Percentiles rank a stretch among this genome's conserved stretches.
These are phyloP conservation scores for Ia io DNA, from an alignment of 2,113 vertebrate species.

Conservation along the genomic window DNA sequence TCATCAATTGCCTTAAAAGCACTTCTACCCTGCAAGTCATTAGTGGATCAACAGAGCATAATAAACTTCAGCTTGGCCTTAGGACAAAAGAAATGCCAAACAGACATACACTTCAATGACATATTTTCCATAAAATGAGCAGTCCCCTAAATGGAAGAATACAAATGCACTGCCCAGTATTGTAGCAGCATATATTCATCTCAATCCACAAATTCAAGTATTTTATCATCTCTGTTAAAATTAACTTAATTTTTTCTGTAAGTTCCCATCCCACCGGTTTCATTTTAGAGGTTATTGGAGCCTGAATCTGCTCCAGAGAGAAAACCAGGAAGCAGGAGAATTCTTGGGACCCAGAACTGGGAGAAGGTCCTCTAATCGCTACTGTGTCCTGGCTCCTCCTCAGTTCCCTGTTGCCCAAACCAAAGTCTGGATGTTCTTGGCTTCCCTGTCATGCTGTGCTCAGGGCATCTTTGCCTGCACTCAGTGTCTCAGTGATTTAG, in stretches of 20 bases:
- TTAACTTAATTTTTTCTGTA: background rate
- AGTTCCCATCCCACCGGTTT: background rate
- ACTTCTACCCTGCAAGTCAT: conserved; percentile 1
- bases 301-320: background rate
- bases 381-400: background rate
- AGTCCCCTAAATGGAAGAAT: background rate
- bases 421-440: background rate
- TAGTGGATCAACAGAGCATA: background rate
- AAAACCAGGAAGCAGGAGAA: background rate
- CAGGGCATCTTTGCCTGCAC: background rate
- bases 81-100: conserved; percentile 32
- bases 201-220: background rate
- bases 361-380: background rate
- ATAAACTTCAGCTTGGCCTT: conserved; percentile 8
- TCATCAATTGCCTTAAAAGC: conserved; percentile 20
- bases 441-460: too few relatives aligned
- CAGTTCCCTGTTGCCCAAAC: background rate
- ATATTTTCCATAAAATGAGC: background rate
- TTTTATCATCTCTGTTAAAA: conserved; percentile 23
- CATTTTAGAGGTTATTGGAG: background rate
- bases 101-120: background rate
- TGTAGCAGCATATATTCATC: background rate
- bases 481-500: background rate
- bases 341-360: background rate
- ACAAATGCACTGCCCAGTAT: background rate